phyloP scores from a whole-genome alignment of 2,113 vertebrate genomes.

The Menidia beryllina region DNA sequence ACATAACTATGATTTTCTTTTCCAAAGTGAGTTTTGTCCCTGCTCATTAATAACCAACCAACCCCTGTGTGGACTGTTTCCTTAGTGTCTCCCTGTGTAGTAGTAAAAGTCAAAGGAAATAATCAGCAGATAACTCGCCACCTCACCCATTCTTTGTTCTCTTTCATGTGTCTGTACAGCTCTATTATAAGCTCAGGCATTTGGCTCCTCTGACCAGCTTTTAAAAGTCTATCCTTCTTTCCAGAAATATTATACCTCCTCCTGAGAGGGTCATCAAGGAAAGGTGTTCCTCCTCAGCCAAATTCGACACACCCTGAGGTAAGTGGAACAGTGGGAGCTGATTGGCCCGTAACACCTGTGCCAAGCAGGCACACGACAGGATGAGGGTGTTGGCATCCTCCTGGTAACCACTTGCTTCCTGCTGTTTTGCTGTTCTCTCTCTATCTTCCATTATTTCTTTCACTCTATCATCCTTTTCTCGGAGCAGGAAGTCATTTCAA shows the following conservation, averaged over 20 bases:
- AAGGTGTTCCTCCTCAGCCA: conserved; percentile 60
- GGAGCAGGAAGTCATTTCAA: conserved; percentile 90
- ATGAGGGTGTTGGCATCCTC: conserved; percentile 90
- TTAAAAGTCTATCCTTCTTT: conserved; percentile 59
- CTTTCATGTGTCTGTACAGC: conserved; percentile 55
- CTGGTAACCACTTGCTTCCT: conserved; percentile 87
- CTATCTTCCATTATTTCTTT: conserved; percentile 4
- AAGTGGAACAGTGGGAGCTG: conserved; percentile 80
- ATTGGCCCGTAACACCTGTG: conserved; percentile 89
- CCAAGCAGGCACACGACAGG: conserved; percentile 93
- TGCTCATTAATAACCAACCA: conserved; percentile 48
- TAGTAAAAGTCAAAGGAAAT: conserved; percentile 68
- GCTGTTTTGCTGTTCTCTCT: conserved; percentile 80
- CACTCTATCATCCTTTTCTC: conserved; percentile 68
- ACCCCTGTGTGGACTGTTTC: conserved; percentile 59
- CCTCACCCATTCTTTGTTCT: conserved; percentile 63
- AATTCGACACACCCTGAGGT: conserved; percentile 79
- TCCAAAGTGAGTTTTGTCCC: conserved; percentile 40
- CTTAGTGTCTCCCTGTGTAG: conserved; percentile 55
- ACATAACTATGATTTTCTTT: conserved; percentile 42
- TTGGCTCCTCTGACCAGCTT: conserved; percentile 30
- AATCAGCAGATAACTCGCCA: conserved; percentile 63
- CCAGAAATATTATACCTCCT: conserved; percentile 75
- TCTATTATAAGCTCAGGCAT: conserved; percentile 30
- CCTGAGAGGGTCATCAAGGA: conserved; percentile 49